Evolutionary conservation across 2,888 invertebrate species (phyloP).

Genomic region (Lasioglossum oenotherae): DNA sequence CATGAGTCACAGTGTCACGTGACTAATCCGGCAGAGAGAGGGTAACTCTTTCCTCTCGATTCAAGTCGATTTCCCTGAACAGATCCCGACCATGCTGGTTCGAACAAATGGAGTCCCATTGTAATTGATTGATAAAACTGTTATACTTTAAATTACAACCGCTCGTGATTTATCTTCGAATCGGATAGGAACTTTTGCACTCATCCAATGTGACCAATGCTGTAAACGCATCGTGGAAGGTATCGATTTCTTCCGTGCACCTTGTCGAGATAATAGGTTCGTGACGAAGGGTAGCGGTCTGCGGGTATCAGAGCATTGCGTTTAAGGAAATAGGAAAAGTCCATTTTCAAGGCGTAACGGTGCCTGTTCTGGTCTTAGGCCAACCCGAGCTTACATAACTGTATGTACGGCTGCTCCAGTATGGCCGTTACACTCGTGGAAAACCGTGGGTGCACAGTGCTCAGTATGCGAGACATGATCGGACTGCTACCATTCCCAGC

Average conservation of each 20-base stretch:
- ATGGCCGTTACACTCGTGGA: constrained; percentile 19
- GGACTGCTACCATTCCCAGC: constrained; percentile 46
- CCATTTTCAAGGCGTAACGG: constrained; percentile 50
- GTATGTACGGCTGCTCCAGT: constrained; percentile 3
- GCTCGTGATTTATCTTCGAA: not conserved
- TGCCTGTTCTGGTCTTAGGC: not conserved
- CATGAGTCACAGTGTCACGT: no score
- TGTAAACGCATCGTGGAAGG: constrained; percentile 7
- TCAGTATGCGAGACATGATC: constrained; percentile 51
- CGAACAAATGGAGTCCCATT: not conserved
- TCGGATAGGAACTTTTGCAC: not conserved
- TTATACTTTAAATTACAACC: not conserved
- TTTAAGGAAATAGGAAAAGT: constrained; percentile 52
- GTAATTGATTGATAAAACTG: not conserved
- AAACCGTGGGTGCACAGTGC: constrained; percentile 12
- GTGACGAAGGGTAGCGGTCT: constrained; percentile 18
- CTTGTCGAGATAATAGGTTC: constrained; percentile 44
- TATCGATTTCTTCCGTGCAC: constrained; percentile 45
- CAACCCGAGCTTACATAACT: constrained; percentile 18
- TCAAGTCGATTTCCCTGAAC: no score
- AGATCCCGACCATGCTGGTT: no score
- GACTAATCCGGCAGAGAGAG: no score
- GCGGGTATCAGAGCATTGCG: constrained; percentile 37
- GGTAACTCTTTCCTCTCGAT: no score
- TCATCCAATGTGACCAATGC: not conserved